phyloP scores from a whole-genome alignment of 2,797 vertebrate genomes.

The Mallotus villosus region DNA sequence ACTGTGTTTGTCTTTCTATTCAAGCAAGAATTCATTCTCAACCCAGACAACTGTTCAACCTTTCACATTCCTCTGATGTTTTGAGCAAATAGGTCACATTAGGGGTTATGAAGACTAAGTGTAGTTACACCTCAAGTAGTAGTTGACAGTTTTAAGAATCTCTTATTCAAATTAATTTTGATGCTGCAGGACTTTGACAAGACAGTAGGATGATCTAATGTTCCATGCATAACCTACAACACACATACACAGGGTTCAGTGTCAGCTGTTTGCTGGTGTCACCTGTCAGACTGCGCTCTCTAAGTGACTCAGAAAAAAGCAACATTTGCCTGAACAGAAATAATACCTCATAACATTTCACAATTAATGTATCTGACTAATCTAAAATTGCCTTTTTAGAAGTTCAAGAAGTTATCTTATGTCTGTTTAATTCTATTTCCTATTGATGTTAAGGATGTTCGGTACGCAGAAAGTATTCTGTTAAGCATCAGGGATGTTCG shows the following conservation, averaged over 20 bases:
- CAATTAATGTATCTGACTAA: background rate
- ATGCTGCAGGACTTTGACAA: background rate
- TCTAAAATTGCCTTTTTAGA: background rate
- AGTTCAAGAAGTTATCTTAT: background rate
- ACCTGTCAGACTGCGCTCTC: conserved; percentile 28
- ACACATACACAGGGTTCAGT: conserved; percentile 22
- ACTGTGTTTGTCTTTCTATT: conserved; percentile 35
- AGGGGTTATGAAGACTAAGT: background rate
- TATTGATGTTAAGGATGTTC: background rate
- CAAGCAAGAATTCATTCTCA: conserved; percentile 7
- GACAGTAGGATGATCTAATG: conserved; percentile 31
- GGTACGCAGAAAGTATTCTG: background rate
- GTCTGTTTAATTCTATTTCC: background rate
- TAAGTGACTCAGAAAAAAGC: conserved; percentile 16
- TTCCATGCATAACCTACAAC: conserved; percentile 30
- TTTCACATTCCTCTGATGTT: background rate
- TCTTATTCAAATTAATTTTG: background rate
- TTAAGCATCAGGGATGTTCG: background rate
- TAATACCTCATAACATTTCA: conserved; percentile 18
- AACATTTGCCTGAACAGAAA: conserved; percentile 24
- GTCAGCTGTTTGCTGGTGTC: conserved; percentile 59
- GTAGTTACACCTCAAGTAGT: background rate
- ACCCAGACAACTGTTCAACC: conserved; percentile 7
- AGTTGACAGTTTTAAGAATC: background rate
- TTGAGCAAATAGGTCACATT: background rate